These are phyloP conservation scores for mouse (Mus musculus) DNA, from an alignment of 2,113 vertebrate genomes.

Conservation along the genomic window DNA sequence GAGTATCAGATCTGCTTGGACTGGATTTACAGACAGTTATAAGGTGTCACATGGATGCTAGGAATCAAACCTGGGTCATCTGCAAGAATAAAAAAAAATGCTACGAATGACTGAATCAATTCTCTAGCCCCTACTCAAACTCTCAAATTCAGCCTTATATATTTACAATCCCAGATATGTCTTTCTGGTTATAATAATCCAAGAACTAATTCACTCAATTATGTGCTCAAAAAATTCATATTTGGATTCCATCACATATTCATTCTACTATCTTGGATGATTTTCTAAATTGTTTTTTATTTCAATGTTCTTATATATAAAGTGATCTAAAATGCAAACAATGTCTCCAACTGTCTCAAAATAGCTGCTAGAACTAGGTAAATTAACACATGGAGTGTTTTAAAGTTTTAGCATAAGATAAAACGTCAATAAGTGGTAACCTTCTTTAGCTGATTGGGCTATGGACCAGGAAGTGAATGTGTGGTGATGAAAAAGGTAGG, in stretches of 20 bases:
- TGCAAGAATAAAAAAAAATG: neutral
- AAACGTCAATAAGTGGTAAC: neutral
- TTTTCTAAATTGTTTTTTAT: slow-evolving; percentile 17
- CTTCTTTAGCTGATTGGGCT: neutral
- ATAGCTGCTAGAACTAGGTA: neutral
- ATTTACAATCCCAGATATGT: neutral
- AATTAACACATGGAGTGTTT: neutral
- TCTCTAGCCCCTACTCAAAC: neutral
- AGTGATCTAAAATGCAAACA: neutral
- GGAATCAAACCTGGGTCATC: neutral
- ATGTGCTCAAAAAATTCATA: slow-evolving; percentile 21
- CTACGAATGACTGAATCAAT: neutral
- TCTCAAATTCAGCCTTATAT: neutral
- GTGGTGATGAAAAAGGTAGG: neutral
- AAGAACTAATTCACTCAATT: neutral
- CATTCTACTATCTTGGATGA: neutral
- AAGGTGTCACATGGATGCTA: neutral
- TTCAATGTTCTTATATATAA: neutral
- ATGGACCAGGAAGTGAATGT: neutral
- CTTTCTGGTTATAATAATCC: slow-evolving; percentile 18
- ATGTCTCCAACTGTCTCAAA: neutral
- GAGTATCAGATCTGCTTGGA: neutral
- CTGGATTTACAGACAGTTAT: neutral
- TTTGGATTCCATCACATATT: neutral
- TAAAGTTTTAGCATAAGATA: neutral